Evolutionary conservation across 1,140 invertebrate genomes (phyloP), one percentile per base, ranked within the genome.

Genomic region (Doryteuthis pealeii): DNA sequence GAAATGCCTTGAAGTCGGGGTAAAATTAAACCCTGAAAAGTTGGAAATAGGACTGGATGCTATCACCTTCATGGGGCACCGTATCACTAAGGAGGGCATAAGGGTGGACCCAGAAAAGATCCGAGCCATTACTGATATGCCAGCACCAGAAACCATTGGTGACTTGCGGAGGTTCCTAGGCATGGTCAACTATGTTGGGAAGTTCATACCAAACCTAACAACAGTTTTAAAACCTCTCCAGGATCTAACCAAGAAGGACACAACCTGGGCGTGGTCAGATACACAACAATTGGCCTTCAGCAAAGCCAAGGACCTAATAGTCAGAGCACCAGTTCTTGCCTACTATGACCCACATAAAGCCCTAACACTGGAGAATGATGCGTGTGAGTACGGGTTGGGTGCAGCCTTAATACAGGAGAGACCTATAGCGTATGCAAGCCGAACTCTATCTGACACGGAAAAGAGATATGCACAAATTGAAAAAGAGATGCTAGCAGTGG

Each of bases 381-480:
- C 83, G 2, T 86, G 82, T n/a, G 71, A 84, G 65, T 31, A 78
- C 45, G 88, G 85, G 15, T 67, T 90, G 22, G 87, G 87, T 1
- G 82, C 83, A 43, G 82, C 86, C 15, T 54, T 90, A 4, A 65
- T 88, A 15, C 89, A 90, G 78, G 77, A 88, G 67, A 77, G 79
- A 65, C 86, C 87, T 1, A 77, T 89, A 0, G 76, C 76, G 26
- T 90, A 81, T 84, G 83, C 86, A 4, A 85, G 81, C 12, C 75
- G 83, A 80, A 71, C 76, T 26, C 77, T 90, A 28, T 86, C 82
- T 14, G 69, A 77, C 6, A 77, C 82, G n/a, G 82, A 89, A 79
- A 26, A 72, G 8, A 68, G 70, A 18, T 90, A 86, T 76, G 81
- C 87, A 26, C 85, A 87, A 76, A 90, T 89, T n/a, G 89, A 90